phyloP scores from a whole-genome alignment of 2,113 vertebrate species.

The Trogon surrucura region DNA sequence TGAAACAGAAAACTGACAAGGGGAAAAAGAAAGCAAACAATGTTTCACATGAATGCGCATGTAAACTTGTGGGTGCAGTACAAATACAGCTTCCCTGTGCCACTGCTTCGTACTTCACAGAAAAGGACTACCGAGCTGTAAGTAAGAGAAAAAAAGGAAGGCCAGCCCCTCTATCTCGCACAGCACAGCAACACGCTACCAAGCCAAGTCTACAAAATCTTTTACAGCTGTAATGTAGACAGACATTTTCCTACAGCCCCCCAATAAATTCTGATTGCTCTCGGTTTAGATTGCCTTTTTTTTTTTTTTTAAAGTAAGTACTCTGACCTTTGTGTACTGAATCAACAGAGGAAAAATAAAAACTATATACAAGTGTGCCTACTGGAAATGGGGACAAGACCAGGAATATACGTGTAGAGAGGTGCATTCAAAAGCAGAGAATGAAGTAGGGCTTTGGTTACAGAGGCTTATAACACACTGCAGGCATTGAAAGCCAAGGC shows the following conservation, averaged over 20 bases:
- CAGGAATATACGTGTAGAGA: neutral
- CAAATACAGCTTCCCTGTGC: neutral
- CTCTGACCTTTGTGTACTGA: neutral
- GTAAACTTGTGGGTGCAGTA: neutral
- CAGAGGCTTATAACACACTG: neutral
- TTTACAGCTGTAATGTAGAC: neutral
- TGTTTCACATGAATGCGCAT: fast-evolving
- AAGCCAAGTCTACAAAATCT: neutral
- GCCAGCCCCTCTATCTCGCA: neutral
- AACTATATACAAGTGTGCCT: neutral
- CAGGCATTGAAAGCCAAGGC: neutral
- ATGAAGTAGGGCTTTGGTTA: neutral
- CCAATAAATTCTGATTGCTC: neutral
- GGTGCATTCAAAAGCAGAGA: neutral
- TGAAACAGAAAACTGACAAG: neutral
- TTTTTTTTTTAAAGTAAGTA: neutral
- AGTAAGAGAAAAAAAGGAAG: neutral
- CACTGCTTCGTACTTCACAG: neutral
- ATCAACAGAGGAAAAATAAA: neutral
- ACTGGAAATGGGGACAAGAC: neutral
- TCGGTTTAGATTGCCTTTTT: neutral
- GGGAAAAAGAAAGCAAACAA: neutral
- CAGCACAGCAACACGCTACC: neutral
- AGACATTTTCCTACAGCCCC: neutral
- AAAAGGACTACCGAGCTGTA: neutral